Base-by-base conservation (phyloP, 2,113 vertebrate species). In the Saiga tatarica region DNA sequence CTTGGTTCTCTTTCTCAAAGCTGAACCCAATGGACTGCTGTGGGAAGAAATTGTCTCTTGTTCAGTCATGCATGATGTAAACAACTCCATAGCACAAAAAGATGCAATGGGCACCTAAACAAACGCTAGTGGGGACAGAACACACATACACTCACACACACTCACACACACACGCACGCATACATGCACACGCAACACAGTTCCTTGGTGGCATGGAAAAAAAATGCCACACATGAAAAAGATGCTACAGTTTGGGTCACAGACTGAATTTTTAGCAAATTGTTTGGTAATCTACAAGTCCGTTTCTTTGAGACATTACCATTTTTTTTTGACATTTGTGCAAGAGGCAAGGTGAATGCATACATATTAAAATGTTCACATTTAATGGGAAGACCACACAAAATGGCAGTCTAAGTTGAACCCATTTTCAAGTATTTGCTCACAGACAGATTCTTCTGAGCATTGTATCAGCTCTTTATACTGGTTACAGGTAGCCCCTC, bases 401-500 rank as follows among this genome's bases (percentile, higher is more conserved):
- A 97, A 99, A 99, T 95, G 99, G 99, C 99, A 99, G 99, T 99
- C 99, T 99, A 98, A 99, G 99, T 99, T 99, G 98, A 99, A 99
- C 99, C 99, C 99, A 99, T 99, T 99, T 99, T 99, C 99, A 99
- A 99, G 99, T 99, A 99, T 99, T 99, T 99, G 98, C 98, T 98
- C 97, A 98, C 98, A 95, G 98, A 98, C 98, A 95, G 98, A 98
- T 98, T 98, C 98, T 97, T 98, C 98, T 96, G 96, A 98, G 94
- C 97, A 98, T 96, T 97, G 94, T 90, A 96, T 98, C 98, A 97
- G 97, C 97, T 98, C 98, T 97, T 98, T 91, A 90, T 76, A 98
- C 98, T 91, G 97, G 97, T 97, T 95, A 83, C 81, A 97, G 33
- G 97, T 90, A 98, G 98, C 98, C 98, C 98, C 90, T 94, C 33